Percentiles rank a stretch among this genome's conserved stretches.
Evolutionary conservation across 2,888 invertebrate species (phyloP).

Genomic region (Plutella xylostella): DNA sequence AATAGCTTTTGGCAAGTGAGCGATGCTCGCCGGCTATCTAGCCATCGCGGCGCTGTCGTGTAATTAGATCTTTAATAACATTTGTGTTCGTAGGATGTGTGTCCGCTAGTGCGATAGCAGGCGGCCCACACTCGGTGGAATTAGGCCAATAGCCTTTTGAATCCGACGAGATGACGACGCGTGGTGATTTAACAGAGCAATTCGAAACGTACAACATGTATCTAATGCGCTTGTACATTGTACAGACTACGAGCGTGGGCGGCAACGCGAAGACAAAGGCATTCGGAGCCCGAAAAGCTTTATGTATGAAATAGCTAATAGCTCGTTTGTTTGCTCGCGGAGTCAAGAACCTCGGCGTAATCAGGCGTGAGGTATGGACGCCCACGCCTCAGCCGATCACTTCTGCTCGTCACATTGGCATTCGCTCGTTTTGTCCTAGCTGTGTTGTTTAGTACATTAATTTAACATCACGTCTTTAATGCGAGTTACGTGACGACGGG

Average conservation of each 20-base stretch:
- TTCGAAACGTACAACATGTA: slow-evolving; percentile 1
- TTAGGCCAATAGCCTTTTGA: slow-evolving; percentile 52
- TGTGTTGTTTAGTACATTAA: no score
- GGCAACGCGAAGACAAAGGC: slow-evolving; percentile 9
- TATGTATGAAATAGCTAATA: slow-evolving; percentile 2
- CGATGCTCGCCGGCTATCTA: slow-evolving; percentile 37
- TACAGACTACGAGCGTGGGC: slow-evolving; percentile 18
- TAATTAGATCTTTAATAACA: slow-evolving; percentile 53
- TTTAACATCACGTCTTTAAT: not conserved
- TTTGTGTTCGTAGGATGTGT: slow-evolving; percentile 43
- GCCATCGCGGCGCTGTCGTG: slow-evolving; percentile 51
- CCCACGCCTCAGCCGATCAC: slow-evolving; percentile 52
- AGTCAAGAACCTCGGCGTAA: slow-evolving; percentile 59
- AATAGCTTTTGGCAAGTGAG: slow-evolving; percentile 67
- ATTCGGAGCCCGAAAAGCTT: not conserved
- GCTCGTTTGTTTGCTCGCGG: slow-evolving; percentile 2
- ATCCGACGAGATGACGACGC: slow-evolving; percentile 26
- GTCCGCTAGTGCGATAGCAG: slow-evolving; percentile 29
- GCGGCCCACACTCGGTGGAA: slow-evolving; percentile 46
- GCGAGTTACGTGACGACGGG: slow-evolving; percentile 15
- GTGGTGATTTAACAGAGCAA: not conserved
- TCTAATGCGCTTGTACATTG: not conserved
- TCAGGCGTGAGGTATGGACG: slow-evolving; percentile 57
- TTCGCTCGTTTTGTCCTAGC: no score
- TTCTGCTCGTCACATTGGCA: slow-evolving; percentile 36